phyloP scores from a whole-genome alignment of 2,888 invertebrate species.

The Spodoptera exigua region DNA sequence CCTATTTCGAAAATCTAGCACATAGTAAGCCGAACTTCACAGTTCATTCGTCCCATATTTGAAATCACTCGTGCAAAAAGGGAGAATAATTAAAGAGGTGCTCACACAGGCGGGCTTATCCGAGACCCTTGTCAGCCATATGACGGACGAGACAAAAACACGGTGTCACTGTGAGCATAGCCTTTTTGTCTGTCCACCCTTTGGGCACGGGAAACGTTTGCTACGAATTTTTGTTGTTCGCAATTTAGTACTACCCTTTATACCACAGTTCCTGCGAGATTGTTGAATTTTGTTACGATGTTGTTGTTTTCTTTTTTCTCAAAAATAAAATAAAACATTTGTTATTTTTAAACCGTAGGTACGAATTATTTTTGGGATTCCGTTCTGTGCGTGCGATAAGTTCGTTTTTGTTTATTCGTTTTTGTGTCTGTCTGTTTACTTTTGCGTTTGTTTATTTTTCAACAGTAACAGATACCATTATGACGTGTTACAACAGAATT shows the following conservation, averaged over 20 bases:
- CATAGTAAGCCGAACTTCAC: slow-evolving; percentile 50
- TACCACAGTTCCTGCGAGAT: slow-evolving; percentile 42
- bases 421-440: not conserved
- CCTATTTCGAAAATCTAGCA: slow-evolving; percentile 15
- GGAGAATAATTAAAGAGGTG: slow-evolving; percentile 73
- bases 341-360: slow-evolving; percentile 17
- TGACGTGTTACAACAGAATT: too few relatives aligned
- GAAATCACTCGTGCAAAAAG: slow-evolving; percentile 69
- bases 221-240: slow-evolving; percentile 67
- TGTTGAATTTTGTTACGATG: slow-evolving; percentile 47
- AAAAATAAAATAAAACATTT: too few relatives aligned
- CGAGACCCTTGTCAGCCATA: slow-evolving; percentile 70
- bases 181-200: slow-evolving; percentile 69
- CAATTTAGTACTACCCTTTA: slow-evolving; percentile 65
- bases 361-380: slow-evolving; percentile 7
- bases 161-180: slow-evolving; percentile 65
- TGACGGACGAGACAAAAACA: slow-evolving; percentile 76
- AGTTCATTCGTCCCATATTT: slow-evolving; percentile 66
- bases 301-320: slow-evolving; percentile 18
- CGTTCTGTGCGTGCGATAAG: not conserved
- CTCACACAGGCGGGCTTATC: slow-evolving; percentile 65
- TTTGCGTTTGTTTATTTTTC: not conserved
- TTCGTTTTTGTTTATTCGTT: not conserved
- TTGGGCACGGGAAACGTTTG: slow-evolving; percentile 65
- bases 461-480: not conserved